Evolutionary conservation across 2,797 vertebrate genomes (phyloP), one percentile per base, ranked within the genome.

Genomic region (Falco rusticolus): DNA sequence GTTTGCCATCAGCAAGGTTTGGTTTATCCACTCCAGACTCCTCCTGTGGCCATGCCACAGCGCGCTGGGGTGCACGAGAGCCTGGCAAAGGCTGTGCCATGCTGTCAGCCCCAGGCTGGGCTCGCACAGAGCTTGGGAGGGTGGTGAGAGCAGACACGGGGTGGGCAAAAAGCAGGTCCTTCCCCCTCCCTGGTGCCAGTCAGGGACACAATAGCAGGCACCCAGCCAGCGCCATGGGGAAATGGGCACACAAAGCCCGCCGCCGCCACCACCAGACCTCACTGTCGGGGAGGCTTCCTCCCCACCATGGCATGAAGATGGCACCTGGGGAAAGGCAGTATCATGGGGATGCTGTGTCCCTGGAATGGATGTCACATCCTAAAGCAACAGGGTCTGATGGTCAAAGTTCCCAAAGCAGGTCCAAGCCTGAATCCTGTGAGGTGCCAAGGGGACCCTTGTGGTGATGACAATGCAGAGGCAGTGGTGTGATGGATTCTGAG

Each of bases 391-490:
- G 20, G 8, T 66, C 56, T 34, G 29, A 71, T 22, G 18, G 70
- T 5, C 39, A 79, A 51, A 63, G 47, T 4, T 50, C 31, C 48
- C 60, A 66, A 60, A 84, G 43, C 8, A 56, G 20, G 25, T n/a
- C 41, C 61, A 48, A 68, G 57, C 31, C 56, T 11, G 2, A 66
- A 68, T 60, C 50, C 41, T 0, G 0, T 9, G 11, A 10, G 31
- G 54, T 72, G 39, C 53, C 5, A 2, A 86, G 61, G 26, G 28
- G 33, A 65, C 45, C 37, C 39, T 75, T 2, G 2, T 4, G 12
- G 66, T 57, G 47, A 51, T 0, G 0, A 19, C 0, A 0, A 19
- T 0, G 2, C 0, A 0, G 64, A 34, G 28, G 31, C 61, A 33
- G 69, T 65, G 77, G 43, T 6, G 3, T 0, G 0, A 34, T 25